phyloP scores from a whole-genome alignment of 1,140 invertebrate species.

The Euwallacea fornicatus region DNA sequence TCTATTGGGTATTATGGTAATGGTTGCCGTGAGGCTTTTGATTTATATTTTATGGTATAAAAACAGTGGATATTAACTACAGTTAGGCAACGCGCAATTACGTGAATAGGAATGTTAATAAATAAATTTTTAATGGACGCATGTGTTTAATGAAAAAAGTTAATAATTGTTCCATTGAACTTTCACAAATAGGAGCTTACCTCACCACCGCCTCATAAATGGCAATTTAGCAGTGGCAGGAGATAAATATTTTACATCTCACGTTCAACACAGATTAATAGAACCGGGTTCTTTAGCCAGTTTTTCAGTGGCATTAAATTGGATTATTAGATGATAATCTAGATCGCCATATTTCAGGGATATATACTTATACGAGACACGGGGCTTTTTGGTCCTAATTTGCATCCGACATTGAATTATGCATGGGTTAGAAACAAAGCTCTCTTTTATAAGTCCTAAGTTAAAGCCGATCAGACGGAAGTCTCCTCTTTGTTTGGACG shows the following conservation, averaged over 20 bases:
- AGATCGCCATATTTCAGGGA: too few relatives aligned
- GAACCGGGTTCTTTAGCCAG: neutral
- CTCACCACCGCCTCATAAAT: conserved; percentile 7
- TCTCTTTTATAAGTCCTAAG: too few relatives aligned
- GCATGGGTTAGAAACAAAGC: neutral
- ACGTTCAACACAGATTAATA: conserved; percentile 15
- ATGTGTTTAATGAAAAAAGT: neutral
- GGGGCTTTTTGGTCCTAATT: neutral
- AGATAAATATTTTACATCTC: conserved; percentile 20
- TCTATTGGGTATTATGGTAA: conserved; percentile 20
- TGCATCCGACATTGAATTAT: conserved; percentile 2
- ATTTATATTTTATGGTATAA: neutral
- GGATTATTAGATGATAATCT: neutral
- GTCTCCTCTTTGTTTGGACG: too few relatives aligned
- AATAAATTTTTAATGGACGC: neutral
- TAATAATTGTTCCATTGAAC: conserved; percentile 3
- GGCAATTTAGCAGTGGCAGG: conserved; percentile 6
- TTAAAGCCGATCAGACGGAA: neutral
- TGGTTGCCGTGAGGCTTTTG: neutral
- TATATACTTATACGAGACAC: too few relatives aligned
- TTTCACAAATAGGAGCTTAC: conserved; percentile 8
- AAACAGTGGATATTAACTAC: neutral
- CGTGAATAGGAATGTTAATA: conserved; percentile 1
- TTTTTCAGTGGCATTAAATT: conserved; percentile 4
- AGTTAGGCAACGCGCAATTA: neutral